Evolutionary conservation across 2,797 vertebrate genomes (phyloP).

Genomic region (Aeoliscus strigatus): DNA sequence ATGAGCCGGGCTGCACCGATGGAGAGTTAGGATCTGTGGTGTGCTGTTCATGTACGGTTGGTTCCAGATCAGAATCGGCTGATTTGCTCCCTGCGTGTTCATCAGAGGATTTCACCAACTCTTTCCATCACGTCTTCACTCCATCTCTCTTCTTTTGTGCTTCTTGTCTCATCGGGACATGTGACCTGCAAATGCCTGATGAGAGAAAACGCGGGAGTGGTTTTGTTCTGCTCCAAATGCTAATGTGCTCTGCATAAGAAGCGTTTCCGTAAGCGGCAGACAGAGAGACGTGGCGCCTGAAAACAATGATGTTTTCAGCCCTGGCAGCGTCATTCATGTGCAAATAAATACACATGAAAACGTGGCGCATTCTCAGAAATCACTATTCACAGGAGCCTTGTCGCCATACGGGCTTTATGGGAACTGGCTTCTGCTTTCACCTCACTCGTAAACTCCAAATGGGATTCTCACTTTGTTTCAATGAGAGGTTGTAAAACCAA

Average conservation of each 20-base stretch:
- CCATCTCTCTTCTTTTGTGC: no score
- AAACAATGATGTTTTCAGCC: constrained; percentile 18
- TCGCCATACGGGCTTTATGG: constrained; percentile 16
- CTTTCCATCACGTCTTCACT: neutral
- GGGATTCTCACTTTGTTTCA: constrained; percentile 35
- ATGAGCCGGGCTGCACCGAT: constrained; percentile 34
- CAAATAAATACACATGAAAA: constrained; percentile 44
- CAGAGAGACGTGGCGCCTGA: constrained; percentile 8
- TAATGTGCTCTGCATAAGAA: constrained; percentile 13
- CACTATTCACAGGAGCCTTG: constrained; percentile 17
- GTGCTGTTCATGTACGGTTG: no score
- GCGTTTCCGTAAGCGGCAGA: constrained; percentile 30
- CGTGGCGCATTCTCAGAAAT: constrained; percentile 13
- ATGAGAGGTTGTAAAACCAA: constrained; percentile 14
- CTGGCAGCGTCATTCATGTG: constrained; percentile 32
- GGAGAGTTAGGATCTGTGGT: no score
- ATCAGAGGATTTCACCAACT: no score
- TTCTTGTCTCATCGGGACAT: constrained; percentile 21
- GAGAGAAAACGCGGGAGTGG: constrained; percentile 7
- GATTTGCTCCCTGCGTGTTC: no score
- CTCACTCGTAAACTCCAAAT: constrained; percentile 31
- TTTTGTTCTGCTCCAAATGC: constrained; percentile 23
- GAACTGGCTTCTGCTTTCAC: constrained; percentile 22
- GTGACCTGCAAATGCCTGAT: constrained; percentile 17
- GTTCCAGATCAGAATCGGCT: no score